A percentile compares a stretch with the other conserved stretches of the same genome.
Evolutionary conservation across 2,888 invertebrate genomes (phyloP).

Genomic region (Melinaea marsaeus): DNA sequence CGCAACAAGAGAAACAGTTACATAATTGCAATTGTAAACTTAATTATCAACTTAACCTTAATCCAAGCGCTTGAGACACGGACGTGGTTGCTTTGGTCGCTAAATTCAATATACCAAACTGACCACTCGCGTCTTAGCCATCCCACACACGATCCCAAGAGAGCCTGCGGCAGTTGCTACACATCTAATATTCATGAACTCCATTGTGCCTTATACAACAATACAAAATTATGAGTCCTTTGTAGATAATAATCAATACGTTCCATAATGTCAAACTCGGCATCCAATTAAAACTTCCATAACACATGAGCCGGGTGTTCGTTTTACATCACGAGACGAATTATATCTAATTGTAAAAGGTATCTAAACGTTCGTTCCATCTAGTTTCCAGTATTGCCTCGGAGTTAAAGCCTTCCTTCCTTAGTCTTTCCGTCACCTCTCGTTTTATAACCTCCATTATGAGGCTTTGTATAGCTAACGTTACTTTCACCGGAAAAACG

Average conservation of each 20-base stretch:
- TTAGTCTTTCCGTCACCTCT: constrained; percentile 26
- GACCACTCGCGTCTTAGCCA: constrained; percentile 34
- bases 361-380: constrained; percentile 32
- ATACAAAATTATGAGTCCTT: constrained; percentile 16
- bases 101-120: constrained; percentile 50
- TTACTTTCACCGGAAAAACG: constrained; percentile 33
- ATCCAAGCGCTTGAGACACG: constrained; percentile 38
- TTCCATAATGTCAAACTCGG: constrained; percentile 15
- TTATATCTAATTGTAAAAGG: constrained; percentile 26
- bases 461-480: constrained; percentile 34
- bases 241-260: constrained; percentile 19
- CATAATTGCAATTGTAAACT: constrained; percentile 39
- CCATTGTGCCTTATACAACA: constrained; percentile 31
- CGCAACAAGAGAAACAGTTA: constrained; percentile 27
- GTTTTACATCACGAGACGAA: constrained; percentile 23
- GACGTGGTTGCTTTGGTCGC: constrained; percentile 38
- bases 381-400: constrained; percentile 29
- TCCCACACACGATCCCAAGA: constrained; percentile 38
- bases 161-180: constrained; percentile 31
- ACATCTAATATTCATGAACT: constrained; percentile 48
- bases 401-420: constrained; percentile 25
- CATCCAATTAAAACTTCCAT: constrained; percentile 26
- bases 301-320: constrained; percentile 18
- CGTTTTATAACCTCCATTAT: constrained; percentile 44
- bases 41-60: constrained; percentile 42